Evolutionary conservation across 2,113 vertebrate genomes (phyloP), one percentile per base, ranked within the genome.

Genomic region (Perognathus longimembris): DNA sequence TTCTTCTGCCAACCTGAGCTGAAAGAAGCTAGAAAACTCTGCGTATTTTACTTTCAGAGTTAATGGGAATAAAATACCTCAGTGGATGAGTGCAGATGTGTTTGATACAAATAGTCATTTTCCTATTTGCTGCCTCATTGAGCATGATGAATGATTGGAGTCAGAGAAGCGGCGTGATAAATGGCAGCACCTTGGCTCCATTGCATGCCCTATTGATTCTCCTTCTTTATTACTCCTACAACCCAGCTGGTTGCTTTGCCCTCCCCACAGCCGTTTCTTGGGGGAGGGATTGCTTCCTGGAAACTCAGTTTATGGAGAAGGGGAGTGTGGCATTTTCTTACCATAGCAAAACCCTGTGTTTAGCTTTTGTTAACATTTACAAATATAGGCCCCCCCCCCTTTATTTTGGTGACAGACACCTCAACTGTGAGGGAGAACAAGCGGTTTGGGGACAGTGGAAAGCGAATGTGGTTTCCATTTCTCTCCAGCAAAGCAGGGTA

Each of bases 61-160:
- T 99, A 99, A 99, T 99, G 99, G 99, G 99, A 99, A 99, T 99
- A 99, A 99, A 99, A 99, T 99, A 99, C 99, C 99, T 99, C 98
- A 99, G 99, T 99, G 99, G 99, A 99, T 99, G 99, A 99, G 99
- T 99, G 99, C 99, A 99, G 99, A 99, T 99, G 99, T 99, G 99
- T 99, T 99, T 99, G 99, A 99, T 99, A 99, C 99, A 99, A 99
- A 99, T 99, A 99, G 99, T 99, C 99, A 99, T 99, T 99, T 99
- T 99, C 99, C 99, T 99, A 99, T 99, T 99, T 99, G 99, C 99
- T 99, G 99, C 99, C 99, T 99, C 99, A 99, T 99, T 99, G 99
- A 99, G 99, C 99, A 99, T 99, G 99, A 99, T 99, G 99, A 99
- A 99, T 99, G 99, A 99, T 99, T 99, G 99, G 99, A 99, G 99